A percentile compares a stretch with the other conserved stretches of the same genome.
Evolutionary conservation across 2,113 vertebrate genomes (phyloP).

Genomic region (Hippocampus zosterae): DNA sequence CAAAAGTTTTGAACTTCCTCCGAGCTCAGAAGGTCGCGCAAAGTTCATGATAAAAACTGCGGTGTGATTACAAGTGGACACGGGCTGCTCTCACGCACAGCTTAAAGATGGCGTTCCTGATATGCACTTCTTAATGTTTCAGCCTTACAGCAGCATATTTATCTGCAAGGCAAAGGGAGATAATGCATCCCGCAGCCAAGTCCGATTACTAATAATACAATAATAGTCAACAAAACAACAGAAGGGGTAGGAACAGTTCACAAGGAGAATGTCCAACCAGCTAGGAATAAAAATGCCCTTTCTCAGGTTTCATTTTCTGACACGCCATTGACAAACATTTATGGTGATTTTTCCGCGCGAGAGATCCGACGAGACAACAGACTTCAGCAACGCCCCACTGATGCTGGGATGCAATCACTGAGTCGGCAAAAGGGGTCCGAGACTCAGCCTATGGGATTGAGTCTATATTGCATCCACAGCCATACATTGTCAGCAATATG

Average conservation of each 20-base stretch:
- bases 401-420: slow-evolving; percentile 9
- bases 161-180: slow-evolving; percentile 25
- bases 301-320: neutral
- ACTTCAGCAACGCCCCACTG: slow-evolving; percentile 6
- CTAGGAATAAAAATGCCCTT: slow-evolving; percentile 3
- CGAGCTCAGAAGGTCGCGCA: slow-evolving; percentile 37
- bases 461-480: slow-evolving; percentile 33
- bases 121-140: slow-evolving; percentile 31
- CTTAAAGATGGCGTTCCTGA: slow-evolving; percentile 24
- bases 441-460: slow-evolving; percentile 26
- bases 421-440: slow-evolving; percentile 20
- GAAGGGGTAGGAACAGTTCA: slow-evolving; percentile 8
- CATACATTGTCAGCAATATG: slow-evolving; percentile 55
- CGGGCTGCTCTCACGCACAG: slow-evolving; percentile 30
- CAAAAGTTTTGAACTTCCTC: slow-evolving; percentile 36
- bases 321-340: neutral
- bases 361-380: neutral
- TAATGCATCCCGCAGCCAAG: slow-evolving; percentile 20
- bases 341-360: neutral
- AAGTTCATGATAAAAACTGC: slow-evolving; percentile 45
- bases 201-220: slow-evolving; percentile 19
- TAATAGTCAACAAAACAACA: neutral
- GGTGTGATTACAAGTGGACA: slow-evolving; percentile 27
- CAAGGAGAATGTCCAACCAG: slow-evolving; percentile 12
- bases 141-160: slow-evolving; percentile 18